These are phyloP conservation scores for Nebria ingens DNA, from an alignment of 1,140 invertebrate species.

Conservation along the genomic window DNA sequence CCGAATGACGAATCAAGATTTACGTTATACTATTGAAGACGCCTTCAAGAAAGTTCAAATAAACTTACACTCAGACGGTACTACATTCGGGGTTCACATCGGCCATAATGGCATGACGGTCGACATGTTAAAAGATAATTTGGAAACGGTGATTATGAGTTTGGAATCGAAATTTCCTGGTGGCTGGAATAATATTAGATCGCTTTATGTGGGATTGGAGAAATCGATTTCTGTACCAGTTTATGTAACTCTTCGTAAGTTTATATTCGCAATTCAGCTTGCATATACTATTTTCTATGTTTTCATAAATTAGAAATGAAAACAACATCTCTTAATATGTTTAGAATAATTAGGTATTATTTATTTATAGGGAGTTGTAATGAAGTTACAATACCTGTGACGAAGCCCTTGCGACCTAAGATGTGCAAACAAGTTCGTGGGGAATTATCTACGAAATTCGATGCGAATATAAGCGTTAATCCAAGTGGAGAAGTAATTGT, in stretches of 20 bases:
- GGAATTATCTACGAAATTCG: slow-evolving; percentile 43
- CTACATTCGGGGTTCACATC: slow-evolving; percentile 42
- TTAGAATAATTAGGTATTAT: slow-evolving; percentile 2
- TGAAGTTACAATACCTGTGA: slow-evolving; percentile 28
- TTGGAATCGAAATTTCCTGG: slow-evolving; percentile 48
- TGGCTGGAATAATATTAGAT: slow-evolving; percentile 49
- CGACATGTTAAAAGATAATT: slow-evolving; percentile 45
- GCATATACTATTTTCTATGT: slow-evolving; percentile 17
- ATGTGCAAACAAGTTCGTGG: slow-evolving; percentile 40
- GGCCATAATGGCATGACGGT: slow-evolving; percentile 44
- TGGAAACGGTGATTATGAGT: slow-evolving; percentile 38
- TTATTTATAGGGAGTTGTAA: slow-evolving; percentile 37
- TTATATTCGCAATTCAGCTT: slow-evolving; percentile 16
- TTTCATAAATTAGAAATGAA: slow-evolving; percentile 9
- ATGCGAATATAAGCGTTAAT: slow-evolving; percentile 38
- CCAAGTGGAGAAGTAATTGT: slow-evolving; percentile 42
- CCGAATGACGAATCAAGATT: slow-evolving; percentile 38
- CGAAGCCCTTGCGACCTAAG: slow-evolving; percentile 41
- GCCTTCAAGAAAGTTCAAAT: slow-evolving; percentile 47
- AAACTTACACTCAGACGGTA: slow-evolving; percentile 42
- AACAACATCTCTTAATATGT: slow-evolving; percentile 13
- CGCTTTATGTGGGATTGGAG: slow-evolving; percentile 42
- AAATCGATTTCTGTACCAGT: slow-evolving; percentile 42
- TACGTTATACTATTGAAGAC: slow-evolving; percentile 45
- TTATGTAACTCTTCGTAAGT: slow-evolving; percentile 51